Evolutionary conservation across 1,140 invertebrate species (phyloP), one percentile per base, ranked within the genome.

Genomic region (Zaprionus capensis): DNA sequence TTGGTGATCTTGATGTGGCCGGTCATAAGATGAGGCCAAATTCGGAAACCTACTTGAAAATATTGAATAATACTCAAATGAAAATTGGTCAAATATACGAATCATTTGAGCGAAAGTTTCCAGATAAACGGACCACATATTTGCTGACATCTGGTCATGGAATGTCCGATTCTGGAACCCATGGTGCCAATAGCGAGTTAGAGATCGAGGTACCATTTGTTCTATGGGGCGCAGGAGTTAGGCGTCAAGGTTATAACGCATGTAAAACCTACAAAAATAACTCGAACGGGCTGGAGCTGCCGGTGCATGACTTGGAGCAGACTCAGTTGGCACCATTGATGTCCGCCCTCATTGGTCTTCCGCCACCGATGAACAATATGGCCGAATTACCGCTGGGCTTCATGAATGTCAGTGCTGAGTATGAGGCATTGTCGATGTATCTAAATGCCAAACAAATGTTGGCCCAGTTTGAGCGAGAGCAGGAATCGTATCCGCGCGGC

Each of bases 71-170:
- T 84, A 96, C 98, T 24, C 98, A 99, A 94, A 80, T 93, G 44
- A 96, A 96, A 67, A 95, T 99, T 53, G 78, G 94, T 73, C 93
- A 95, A 86, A 94, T 97, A 55, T 96, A 96, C 56, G 79, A 95
- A 68, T 65, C 96, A 5, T 94, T 99, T 59, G 95, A 96, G 77
- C 85, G 94, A 7, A 96, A 94, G 87, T 99, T 96, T 94, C 87
- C 95, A 81, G 96, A 99, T 93, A 94, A 94, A n/a, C 94, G 94
- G 80, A 99, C 98, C 9, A 95, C 96, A 24, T 99, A 96, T 94
- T 92, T 99, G 20, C 97, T 99, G 92, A 98, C 98, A 7, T 95
- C 99, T n/a, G 98, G 99, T 94, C 98, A 99, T 95, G 99, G 99
- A 78, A 99, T 99, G 97, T 99, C 97, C 44, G 95, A 99, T 93